Evolutionary conservation across 2,888 invertebrate genomes (phyloP).

Genomic region (Mimumesa dahlbomi): DNA sequence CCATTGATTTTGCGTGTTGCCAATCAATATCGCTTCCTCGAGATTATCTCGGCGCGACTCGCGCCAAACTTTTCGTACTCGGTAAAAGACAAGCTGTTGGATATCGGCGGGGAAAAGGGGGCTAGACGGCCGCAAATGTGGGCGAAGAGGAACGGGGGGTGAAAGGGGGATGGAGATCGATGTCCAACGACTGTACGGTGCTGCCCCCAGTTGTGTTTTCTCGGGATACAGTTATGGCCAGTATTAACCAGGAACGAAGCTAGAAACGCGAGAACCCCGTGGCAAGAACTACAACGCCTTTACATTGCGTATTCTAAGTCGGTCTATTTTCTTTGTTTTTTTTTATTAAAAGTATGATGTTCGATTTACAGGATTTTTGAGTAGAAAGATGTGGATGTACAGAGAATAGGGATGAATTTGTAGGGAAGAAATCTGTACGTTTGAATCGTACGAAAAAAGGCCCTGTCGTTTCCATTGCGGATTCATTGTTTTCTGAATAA

Average conservation of each 20-base stretch:
- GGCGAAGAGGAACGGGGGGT: constrained; percentile 23
- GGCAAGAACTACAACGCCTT: neutral
- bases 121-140: constrained; percentile 4
- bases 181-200: constrained; percentile 70
- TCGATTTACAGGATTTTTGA: no score
- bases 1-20: constrained; percentile 61
- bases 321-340: neutral
- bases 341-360: no score
- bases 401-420: neutral
- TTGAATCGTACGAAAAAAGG: constrained; percentile 14
- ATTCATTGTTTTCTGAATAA: constrained; percentile 6
- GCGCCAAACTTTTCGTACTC: constrained; percentile 70
- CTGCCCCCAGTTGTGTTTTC: constrained; percentile 66
- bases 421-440: neutral
- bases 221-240: constrained; percentile 54
- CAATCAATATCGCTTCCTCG: constrained; percentile 62
- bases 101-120: constrained; percentile 10
- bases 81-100: constrained; percentile 44
- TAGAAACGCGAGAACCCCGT: neutral
- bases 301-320: neutral
- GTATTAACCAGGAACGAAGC: constrained; percentile 46
- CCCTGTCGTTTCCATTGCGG: no score
- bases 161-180: constrained; percentile 63
- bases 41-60: constrained; percentile 51
- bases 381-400: no score